A percentile compares a stretch with the other conserved stretches of the same genome.
Conservation (phyloP, 2,113 vertebrate species). For the Crotalus helleri region DNA sequence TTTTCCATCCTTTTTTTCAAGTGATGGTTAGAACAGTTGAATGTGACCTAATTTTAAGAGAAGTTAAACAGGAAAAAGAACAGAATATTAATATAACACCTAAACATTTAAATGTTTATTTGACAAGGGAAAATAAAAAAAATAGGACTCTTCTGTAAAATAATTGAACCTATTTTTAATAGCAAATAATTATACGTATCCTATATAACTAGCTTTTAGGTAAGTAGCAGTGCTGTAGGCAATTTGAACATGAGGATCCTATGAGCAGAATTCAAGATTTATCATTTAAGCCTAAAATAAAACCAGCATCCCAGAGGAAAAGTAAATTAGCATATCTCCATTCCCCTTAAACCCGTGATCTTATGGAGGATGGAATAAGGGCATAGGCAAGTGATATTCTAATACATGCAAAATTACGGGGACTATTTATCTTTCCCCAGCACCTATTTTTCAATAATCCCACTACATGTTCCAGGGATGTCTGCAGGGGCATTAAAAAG, state of each 20-base stretch:
- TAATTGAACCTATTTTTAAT: not conserved
- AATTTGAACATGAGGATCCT: not conserved
- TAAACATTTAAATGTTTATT: not conserved
- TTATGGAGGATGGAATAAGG: not conserved
- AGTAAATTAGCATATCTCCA: not conserved
- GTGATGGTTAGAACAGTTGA: not conserved
- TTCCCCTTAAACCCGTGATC: not conserved
- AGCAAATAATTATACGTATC: not conserved
- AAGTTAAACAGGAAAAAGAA: not conserved
- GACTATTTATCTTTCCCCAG: not conserved
- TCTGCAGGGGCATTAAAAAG: not conserved
- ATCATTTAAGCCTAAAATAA: not conserved
- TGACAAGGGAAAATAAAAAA: rapidly evolving
- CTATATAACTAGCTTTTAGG: not conserved
- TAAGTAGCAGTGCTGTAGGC: not conserved
- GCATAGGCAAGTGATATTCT: not conserved
- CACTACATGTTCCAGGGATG: not conserved
- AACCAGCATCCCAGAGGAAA: not conserved
- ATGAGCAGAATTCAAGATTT: not conserved
- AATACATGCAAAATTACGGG: not conserved
- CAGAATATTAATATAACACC: slow-evolving; percentile 4
- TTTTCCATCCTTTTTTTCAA: slow-evolving; percentile 67
- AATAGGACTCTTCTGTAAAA: not conserved
- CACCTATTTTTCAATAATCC: not conserved
- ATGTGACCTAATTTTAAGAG: slow-evolving; percentile 14